These are phyloP conservation scores for Dimorphilus gyrociliatus DNA, from an alignment of 2,888 invertebrate species.

Conservation along the genomic window DNA sequence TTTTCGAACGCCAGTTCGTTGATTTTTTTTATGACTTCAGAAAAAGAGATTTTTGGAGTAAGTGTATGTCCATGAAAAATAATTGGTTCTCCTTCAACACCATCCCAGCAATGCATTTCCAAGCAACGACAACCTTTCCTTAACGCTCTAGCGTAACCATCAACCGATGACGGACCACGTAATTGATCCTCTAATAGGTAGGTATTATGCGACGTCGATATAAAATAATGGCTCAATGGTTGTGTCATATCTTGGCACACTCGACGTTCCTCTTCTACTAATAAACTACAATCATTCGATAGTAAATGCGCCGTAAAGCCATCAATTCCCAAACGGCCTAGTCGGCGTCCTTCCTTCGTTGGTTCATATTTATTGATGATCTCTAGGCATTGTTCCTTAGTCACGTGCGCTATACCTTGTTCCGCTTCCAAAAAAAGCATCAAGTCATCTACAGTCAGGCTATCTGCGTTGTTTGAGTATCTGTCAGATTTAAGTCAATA, in stretches of 20 bases:
- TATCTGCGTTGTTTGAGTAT: conserved; percentile 44
- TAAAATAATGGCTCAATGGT: conserved; percentile 42
- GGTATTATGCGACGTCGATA: conserved; percentile 43
- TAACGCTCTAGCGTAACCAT: conserved; percentile 42
- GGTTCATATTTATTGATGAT: conserved; percentile 44
- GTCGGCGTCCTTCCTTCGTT: conserved; percentile 41
- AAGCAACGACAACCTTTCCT: conserved; percentile 42
- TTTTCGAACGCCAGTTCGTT: conserved; percentile 40
- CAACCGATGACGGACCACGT: conserved; percentile 42
- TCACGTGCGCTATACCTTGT: conserved; percentile 44
- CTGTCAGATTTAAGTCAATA: conserved; percentile 22
- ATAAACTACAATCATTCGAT: conserved; percentile 41
- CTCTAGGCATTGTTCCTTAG: conserved; percentile 41
- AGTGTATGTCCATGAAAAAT: conserved; percentile 44
- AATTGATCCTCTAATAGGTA: conserved; percentile 43
- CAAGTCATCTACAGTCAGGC: conserved; percentile 43
- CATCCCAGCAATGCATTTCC: conserved; percentile 47
- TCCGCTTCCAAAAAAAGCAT: conserved; percentile 46
- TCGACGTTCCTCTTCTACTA: conserved; percentile 38
- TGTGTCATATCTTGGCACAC: conserved; percentile 44
- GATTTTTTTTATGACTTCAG: conserved; percentile 39
- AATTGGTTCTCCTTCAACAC: conserved; percentile 39
- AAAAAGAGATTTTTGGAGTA: conserved; percentile 40
- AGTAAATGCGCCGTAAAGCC: conserved; percentile 36
- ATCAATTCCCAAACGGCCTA: conserved; percentile 43